Evolutionary conservation across 2,888 invertebrate genomes (phyloP), one percentile per base, ranked within the genome.

Genomic region (Brenthis daphne): DNA sequence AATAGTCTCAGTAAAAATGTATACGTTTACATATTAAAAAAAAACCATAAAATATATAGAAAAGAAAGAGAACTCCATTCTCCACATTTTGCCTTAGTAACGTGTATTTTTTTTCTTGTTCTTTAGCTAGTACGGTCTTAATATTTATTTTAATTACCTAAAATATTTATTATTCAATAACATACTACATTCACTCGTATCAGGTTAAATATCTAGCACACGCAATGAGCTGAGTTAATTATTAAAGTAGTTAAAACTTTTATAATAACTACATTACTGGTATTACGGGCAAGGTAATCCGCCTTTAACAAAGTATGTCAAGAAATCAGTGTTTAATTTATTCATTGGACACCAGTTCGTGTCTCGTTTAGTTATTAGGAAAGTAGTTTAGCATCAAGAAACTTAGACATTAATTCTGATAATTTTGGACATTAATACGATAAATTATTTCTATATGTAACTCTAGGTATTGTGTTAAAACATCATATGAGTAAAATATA

Each of bases 281-380:
- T 86, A 88, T 87, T 86, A 89, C 85, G 79, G 75, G 81, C 89
- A 89, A 91, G 91, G 91, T 84, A 83, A 90, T 85, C 90, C 82
- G 80, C 84, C 84, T 81, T 76, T 78, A 82, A 86, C 85, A 83
- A 89, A 90, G 85, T 90, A 83, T 90, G 89, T 88, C 89, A 90
- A 91, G 88, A 90, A 87, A 90, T 90, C 89, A 86, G 84, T 85
- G 81, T 87, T 86, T 90, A 90, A 91, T 90, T 88, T 90, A 91
- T 90, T 90, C 91, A 90, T 90, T 87, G 86, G 81, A 81, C 80
- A 20, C 79, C 77, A 82, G 81, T 85, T 85, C 88, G 85, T 86
- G 86, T 86, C 87, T 87, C 81, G 85, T 85, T 89, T 81, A 81
- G 84, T 84, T 86, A 85, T 85, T 82, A 84, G 80, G 78, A 75